A percentile compares a stretch with the other conserved stretches of the same genome.
Conservation (phyloP, 1,140 invertebrate genomes). For the Dryas iulia region DNA sequence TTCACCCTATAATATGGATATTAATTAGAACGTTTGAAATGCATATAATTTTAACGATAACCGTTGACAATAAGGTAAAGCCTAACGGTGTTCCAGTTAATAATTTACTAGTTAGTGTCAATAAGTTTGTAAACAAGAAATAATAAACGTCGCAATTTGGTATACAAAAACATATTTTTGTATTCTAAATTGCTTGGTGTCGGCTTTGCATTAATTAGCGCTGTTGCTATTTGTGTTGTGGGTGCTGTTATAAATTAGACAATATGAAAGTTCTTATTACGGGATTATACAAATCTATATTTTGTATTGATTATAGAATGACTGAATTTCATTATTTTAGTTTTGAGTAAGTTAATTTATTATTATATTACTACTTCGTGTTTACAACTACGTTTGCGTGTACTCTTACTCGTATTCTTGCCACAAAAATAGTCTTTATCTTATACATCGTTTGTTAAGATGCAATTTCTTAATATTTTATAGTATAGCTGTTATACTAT, state of each 20-base stretch:
- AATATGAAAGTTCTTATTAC: conserved; percentile 7
- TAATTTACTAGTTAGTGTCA: conserved; percentile 16
- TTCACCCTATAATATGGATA: conserved; percentile 15
- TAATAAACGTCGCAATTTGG: conserved; percentile 10
- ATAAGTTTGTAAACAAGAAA: conserved; percentile 23
- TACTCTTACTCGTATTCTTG: no score
- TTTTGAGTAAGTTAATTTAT: no score
- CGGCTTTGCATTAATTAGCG: conserved; percentile 24
- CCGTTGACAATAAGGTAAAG: conserved; percentile 25
- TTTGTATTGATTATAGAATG: background rate
- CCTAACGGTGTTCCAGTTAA: conserved; percentile 19
- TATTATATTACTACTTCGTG: no score
- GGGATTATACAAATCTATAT: background rate
- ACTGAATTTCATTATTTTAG: no score
- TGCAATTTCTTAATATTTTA: no score
- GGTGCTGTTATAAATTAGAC: background rate
- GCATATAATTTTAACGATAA: conserved; percentile 27
- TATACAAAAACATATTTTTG: conserved; percentile 14
- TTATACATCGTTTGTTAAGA: no score
- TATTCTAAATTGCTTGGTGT: conserved; percentile 12
- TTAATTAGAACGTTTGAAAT: conserved; percentile 22
- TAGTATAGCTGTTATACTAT: no score
- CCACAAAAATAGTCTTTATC: no score
- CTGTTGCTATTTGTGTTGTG: background rate
- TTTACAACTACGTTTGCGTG: no score